Evolutionary conservation across 1,140 invertebrate genomes (phyloP).

Genomic region (Drosophila persimilis): DNA sequence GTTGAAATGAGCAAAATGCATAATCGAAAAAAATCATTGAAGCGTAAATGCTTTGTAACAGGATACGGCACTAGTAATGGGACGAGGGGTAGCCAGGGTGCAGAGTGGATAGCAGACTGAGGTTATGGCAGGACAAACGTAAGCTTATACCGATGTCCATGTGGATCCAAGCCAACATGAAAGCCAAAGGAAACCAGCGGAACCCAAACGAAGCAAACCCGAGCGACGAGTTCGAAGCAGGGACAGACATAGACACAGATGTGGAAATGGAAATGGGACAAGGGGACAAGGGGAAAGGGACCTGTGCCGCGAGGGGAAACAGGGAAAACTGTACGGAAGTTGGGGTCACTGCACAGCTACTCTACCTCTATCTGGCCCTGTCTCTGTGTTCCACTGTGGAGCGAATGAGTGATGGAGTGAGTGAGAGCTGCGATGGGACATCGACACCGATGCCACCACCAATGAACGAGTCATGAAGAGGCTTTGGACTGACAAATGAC

Average conservation of each 20-base stretch:
- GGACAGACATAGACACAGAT: conserved; percentile 32
- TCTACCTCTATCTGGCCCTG: not conserved
- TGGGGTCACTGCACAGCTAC: conserved; percentile 63
- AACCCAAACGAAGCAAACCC: conserved; percentile 27
- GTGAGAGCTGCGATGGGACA: too few relatives aligned
- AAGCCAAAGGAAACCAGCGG: conserved; percentile 23
- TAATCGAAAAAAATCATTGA: conserved; percentile 78
- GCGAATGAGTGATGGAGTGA: too few relatives aligned
- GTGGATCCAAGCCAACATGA: conserved; percentile 31
- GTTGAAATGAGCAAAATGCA: conserved; percentile 76
- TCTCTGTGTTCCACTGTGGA: conserved; percentile 3
- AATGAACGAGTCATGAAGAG: conserved; percentile 51
- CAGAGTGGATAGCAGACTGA: not conserved
- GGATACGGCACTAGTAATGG: conserved; percentile 46
- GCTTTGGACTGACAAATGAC: conserved; percentile 56
- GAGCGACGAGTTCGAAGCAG: conserved; percentile 28
- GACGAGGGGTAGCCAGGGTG: not conserved
- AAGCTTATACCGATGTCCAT: conserved; percentile 12
- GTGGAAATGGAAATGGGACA: conserved; percentile 43
- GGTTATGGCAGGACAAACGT: conserved; percentile 7
- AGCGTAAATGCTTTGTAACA: conserved; percentile 77
- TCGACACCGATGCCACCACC: conserved; percentile 62
- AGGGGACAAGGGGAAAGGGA: conserved; percentile 25
- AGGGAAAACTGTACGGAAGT: conserved; percentile 43
- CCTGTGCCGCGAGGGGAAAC: too few relatives aligned